A percentile compares a stretch with the other conserved stretches of the same genome.
Evolutionary conservation across 2,797 vertebrate genomes (phyloP).

Genomic region (Phyllotis vaccarum): DNA sequence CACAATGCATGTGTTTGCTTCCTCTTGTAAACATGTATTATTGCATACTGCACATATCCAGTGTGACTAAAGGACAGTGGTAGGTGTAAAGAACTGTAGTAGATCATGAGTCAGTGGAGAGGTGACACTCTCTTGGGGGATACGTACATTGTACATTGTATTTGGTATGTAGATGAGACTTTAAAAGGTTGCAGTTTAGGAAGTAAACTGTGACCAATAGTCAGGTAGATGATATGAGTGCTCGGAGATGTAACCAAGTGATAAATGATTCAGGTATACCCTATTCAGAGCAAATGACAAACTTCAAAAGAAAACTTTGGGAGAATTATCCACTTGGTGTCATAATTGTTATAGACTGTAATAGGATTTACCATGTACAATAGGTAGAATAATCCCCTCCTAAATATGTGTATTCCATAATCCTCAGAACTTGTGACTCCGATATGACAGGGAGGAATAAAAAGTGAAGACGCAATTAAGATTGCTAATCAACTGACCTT

Average conservation of each 20-base stretch:
- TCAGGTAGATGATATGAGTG: not conserved
- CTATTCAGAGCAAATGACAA: not conserved
- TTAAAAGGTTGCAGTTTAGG: not conserved
- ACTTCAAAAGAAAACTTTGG: not conserved
- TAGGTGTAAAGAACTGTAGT: not conserved
- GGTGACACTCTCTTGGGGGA: not conserved
- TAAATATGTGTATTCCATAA: not conserved
- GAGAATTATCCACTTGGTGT: not conserved
- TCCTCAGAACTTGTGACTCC: constrained; percentile 11
- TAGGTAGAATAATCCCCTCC: constrained; percentile 13
- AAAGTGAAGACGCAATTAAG: constrained; percentile 29
- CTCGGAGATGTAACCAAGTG: not conserved
- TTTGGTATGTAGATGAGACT: not conserved
- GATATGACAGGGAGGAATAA: not conserved
- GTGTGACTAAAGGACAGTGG: not conserved
- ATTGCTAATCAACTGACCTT: constrained; percentile 48
- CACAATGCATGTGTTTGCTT: not conserved
- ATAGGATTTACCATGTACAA: constrained; percentile 18
- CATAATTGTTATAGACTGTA: constrained; percentile 39
- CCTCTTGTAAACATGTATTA: not conserved
- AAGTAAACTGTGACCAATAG: not conserved
- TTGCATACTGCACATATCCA: not conserved
- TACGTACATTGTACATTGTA: not conserved
- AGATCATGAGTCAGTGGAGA: not conserved
- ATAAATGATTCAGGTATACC: not conserved